phyloP scores from a whole-genome alignment of 2,797 vertebrate genomes.

The Chelmon rostratus region DNA sequence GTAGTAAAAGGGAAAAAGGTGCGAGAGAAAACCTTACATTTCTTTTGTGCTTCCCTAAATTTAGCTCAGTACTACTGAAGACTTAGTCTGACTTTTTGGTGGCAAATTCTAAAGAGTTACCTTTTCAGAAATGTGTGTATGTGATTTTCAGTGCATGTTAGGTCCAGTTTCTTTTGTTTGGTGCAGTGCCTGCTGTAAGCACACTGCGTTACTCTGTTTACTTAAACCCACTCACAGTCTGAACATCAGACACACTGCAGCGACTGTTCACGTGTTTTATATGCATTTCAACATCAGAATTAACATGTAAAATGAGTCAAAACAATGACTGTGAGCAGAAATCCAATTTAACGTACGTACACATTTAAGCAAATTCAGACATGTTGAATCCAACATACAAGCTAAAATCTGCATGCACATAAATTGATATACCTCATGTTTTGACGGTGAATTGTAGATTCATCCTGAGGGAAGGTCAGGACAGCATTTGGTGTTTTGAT shows the following conservation, averaged over 20 bases:
- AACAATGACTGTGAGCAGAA: neutral
- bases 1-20: neutral
- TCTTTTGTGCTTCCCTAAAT: neutral
- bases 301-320: neutral
- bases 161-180: neutral
- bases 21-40: neutral
- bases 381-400: neutral
- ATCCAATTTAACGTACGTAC: neutral
- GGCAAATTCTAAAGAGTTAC: neutral
- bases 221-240: neutral
- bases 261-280: neutral
- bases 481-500: slow-evolving; percentile 62
- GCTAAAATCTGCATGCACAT: slow-evolving; percentile 8
- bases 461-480: slow-evolving; percentile 37
- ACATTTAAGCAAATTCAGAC: neutral
- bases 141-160: neutral
- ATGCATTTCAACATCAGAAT: neutral
- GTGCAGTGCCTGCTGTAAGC: neutral
- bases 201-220: neutral
- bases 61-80: neutral
- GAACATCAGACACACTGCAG: neutral
- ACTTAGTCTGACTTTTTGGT: neutral
- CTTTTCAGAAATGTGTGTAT: neutral
- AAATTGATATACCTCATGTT: slow-evolving; percentile 34
- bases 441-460: slow-evolving; percentile 33